Evolutionary conservation across 2,888 invertebrate genomes (phyloP), one percentile per base, ranked within the genome.

Genomic region (Buathra laborator): DNA sequence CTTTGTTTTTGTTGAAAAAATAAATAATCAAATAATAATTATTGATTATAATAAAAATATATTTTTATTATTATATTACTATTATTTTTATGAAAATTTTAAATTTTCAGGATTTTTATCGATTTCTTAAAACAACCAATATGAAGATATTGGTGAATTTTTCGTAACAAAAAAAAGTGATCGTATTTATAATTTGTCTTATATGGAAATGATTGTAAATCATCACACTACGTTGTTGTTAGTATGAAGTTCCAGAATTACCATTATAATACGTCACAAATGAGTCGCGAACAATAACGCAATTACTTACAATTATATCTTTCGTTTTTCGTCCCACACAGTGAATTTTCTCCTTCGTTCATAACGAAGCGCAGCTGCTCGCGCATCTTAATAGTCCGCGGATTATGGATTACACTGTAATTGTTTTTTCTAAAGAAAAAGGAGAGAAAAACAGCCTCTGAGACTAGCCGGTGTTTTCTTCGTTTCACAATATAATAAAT

Each of bases 291-390:
- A 16, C 51, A 16, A 51, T 16, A 51, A 51, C 1, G 51, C 48
- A 5, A 76, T 76, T 24, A 76, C 19, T 76, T 62, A 32, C 74
- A 46, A 66, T 76, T 51, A 66, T 24, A 24, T 19, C 12, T 12
- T 51, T 9, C 14, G 16, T 44, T 53, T 66, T 66, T 43, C 43
- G 44, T 19, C 10, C 14, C 67, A 16, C 14, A 14, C 46, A 19
- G 12, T 2, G 10, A 44, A 46, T 44, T 67, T 43, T 46, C 43
- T 12, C 9, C 1, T 44, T 59, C 43, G 37, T 37, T 51, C 14
- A 43, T 64, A 66, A 53, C 66, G 66, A 76, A 66, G 76, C 7
- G 66, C 76, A 76, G 66, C 76, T 76, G 71, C 71, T 10, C 37
- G 14, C 2, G 16, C 62, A 10, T 24, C 74, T 48, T 19, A 9